Conservation (phyloP, 2,888 invertebrate genomes). For the Thereva nobilitata region DNA sequence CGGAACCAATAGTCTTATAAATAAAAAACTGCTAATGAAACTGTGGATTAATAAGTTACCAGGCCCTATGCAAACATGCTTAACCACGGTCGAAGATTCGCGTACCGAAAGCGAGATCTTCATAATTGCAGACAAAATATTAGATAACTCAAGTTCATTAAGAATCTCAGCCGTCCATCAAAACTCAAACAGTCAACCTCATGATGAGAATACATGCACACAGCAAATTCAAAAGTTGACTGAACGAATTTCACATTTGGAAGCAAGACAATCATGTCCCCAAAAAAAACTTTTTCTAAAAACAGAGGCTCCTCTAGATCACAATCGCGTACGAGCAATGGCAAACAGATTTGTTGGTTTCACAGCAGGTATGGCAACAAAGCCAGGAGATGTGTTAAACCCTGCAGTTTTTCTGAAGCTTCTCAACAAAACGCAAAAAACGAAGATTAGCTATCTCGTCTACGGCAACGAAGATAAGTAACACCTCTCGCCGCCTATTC, state of each 20-base stretch:
- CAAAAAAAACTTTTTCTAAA: neutral
- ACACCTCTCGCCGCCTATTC: neutral
- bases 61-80: neutral
- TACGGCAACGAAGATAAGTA: neutral
- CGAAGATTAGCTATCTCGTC: neutral
- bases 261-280: too few relatives aligned
- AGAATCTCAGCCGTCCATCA: neutral
- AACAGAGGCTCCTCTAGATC: neutral
- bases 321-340: neutral
- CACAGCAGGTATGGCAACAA: neutral
- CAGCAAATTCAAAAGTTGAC: too few relatives aligned
- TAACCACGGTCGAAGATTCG: neutral
- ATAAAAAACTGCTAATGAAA: neutral
- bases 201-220: neutral
- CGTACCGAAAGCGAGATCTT: neutral
- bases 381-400: neutral
- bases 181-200: neutral
- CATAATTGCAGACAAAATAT: conserved; percentile 21
- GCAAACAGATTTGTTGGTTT: neutral
- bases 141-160: neutral
- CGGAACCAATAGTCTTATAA: neutral
- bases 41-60: conserved; percentile 3
- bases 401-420: fast-evolving
- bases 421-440: neutral
- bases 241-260: too few relatives aligned